Percentiles rank a stretch among this genome's conserved stretches.
phyloP scores from a whole-genome alignment of 2,113 vertebrate species.

The Saccopteryx leptura region DNA sequence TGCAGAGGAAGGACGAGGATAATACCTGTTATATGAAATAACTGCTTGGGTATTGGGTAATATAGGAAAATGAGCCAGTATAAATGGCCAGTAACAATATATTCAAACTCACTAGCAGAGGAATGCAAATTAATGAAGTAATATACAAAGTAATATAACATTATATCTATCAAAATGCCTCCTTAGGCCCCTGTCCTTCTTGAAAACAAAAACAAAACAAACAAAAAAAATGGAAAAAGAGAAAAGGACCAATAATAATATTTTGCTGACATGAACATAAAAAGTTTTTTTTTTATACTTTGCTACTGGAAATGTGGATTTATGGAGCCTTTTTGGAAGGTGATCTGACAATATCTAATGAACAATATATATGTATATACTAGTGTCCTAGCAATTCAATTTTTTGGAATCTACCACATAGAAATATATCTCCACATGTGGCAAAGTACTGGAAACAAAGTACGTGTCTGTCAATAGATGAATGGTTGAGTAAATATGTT shows the following conservation, averaged over 20 bases:
- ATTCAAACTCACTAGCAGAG: neutral
- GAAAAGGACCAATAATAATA: neutral
- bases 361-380: conserved; percentile 7
- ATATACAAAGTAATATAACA: neutral
- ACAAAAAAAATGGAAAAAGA: neutral
- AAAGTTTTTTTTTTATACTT: conserved; percentile 57
- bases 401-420: neutral
- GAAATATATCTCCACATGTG: neutral
- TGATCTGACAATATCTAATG: conserved; percentile 15
- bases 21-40: neutral
- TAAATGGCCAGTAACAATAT: neutral
- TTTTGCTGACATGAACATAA: conserved; percentile 17
- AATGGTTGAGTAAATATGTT: neutral
- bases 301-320: conserved; percentile 4
- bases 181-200: neutral
- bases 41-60: neutral
- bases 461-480: neutral
- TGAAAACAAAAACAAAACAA: neutral
- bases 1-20: neutral
- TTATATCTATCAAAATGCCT: neutral
- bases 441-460: neutral
- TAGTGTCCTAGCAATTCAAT: neutral
- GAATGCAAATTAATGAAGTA: conserved; percentile 16
- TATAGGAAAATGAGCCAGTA: neutral
- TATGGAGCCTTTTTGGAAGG: conserved; percentile 27